Conservation (phyloP, 2,797 vertebrate genomes). For the Tamandua tetradactyla region DNA sequence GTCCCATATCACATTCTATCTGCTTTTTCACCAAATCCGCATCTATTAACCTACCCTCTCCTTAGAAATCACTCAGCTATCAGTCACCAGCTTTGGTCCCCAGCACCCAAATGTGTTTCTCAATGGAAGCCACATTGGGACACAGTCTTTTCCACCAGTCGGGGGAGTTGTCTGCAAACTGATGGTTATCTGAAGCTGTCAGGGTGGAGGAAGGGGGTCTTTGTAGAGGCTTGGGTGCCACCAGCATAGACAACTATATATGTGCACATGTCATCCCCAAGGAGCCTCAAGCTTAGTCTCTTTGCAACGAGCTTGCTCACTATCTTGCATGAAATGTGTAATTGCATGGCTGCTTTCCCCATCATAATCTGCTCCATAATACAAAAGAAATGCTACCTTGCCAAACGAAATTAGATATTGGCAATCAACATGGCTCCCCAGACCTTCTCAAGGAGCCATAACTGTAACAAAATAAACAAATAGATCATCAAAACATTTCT, state of each 20-base stretch:
- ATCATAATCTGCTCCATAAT: conserved; percentile 76
- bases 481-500: conserved; percentile 80
- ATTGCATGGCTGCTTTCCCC: conserved; percentile 79
- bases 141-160: conserved; percentile 67
- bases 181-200: conserved; percentile 16
- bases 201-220: conserved; percentile 39
- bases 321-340: conserved; percentile 77
- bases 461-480: conserved; percentile 83
- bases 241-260: not conserved
- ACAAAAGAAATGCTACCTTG: conserved; percentile 79
- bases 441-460: conserved; percentile 79
- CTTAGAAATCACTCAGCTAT: conserved; percentile 36
- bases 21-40: not conserved
- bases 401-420: conserved; percentile 84
- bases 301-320: conserved; percentile 67
- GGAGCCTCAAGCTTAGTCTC: conserved; percentile 37
- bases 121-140: conserved; percentile 63
- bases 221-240: conserved; percentile 48
- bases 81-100: not conserved
- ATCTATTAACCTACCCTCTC: not conserved
- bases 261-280: not conserved
- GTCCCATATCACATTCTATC: not conserved
- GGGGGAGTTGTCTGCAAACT: conserved; percentile 28
- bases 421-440: conserved; percentile 76
- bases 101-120: not conserved